Base-by-base conservation (phyloP, 2,113 vertebrate genomes). In the Balaenoptera acutorostrata region DNA sequence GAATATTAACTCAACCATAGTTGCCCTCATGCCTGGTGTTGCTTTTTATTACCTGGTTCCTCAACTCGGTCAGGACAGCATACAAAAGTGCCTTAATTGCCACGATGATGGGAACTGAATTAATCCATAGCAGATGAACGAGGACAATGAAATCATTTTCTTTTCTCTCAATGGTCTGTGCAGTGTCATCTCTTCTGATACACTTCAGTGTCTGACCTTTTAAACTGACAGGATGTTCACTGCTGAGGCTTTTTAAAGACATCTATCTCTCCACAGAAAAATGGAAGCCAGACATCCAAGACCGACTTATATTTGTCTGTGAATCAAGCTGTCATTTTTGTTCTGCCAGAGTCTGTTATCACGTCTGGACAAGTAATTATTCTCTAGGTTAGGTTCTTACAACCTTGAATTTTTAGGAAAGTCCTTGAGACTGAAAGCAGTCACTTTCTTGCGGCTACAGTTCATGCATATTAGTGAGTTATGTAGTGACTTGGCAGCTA, bases 251-350 rank as follows among this genome's bases (percentile, higher is more conserved):
- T 98, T 98, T 98, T 98, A 98, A 98, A 98, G 98, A 98, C 95
- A 98, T 97, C 97, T 98, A 98, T 98, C 98, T 99, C 97, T 92
- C 96, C 95, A 94, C 93, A 98, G 97, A 97, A 98, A 98, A 98
- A 97, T 97, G 98, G 97, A 98, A 98, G 96, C 89, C 93, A 98
- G 97, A 89, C 96, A 98, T 98, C 98, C 96, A 98, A 96, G 97
- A 98, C 96, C 57, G 44, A 94, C 97, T 98, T 98, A 89, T 97
- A 97, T 98, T 98, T 98, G 98, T 98, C 97, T 98, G 96, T 98
- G 98, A 99, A 98, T 98, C 98, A 98, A 98, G 97, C 95, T 98
- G 98, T 98, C 98, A 98, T 98, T 98, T 99, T 98, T 98, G 78
- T 97, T 98, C 98, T 97, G 59, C 94, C 97, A 93, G 96, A 98